A percentile compares a stretch with the other conserved stretches of the same genome.
Conservation (phyloP, 2,888 invertebrate species). For the Pterobdella sp. region DNA sequence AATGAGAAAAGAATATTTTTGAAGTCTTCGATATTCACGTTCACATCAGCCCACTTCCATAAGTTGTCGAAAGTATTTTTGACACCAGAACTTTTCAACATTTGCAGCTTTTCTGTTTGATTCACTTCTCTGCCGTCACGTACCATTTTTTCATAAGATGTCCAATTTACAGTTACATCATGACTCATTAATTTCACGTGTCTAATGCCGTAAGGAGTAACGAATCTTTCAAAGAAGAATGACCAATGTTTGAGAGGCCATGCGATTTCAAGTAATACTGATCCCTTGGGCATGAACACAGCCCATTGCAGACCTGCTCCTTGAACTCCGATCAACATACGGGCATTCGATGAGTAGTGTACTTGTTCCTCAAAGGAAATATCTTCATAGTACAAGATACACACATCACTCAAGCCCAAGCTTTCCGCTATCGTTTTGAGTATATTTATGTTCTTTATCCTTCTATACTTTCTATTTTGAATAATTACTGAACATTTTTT, state of each 20-base stretch:
- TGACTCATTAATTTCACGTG: constrained; percentile 16
- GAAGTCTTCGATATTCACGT: constrained; percentile 26
- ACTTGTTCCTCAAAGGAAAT: constrained; percentile 25
- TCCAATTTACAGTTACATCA: constrained; percentile 32
- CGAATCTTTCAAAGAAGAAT: constrained; percentile 32
- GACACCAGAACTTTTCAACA: constrained; percentile 19
- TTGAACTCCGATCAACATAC: constrained; percentile 33
- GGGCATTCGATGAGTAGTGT: neutral
- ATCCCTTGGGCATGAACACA: constrained; percentile 32
- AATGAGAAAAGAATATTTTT: constrained; percentile 3
- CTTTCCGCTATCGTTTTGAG: constrained; percentile 19
- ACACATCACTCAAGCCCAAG: constrained; percentile 24
- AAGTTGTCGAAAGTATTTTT: constrained; percentile 31
- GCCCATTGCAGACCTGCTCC: constrained; percentile 36
- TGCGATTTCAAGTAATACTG: constrained; percentile 33
- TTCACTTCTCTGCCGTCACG: constrained; percentile 25
- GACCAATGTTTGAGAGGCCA: constrained; percentile 34
- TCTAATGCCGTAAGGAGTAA: constrained; percentile 28
- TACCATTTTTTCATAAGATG: constrained; percentile 30
- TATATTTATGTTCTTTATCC: constrained; percentile 27
- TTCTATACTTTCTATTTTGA: constrained; percentile 19
- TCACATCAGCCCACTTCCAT: constrained; percentile 35
- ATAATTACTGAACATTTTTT: neutral
- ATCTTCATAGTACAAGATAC: constrained; percentile 24
- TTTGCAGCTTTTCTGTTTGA: constrained; percentile 20